Base-by-base conservation (phyloP, 2,888 invertebrate species). In the Epiblema foenella region DNA sequence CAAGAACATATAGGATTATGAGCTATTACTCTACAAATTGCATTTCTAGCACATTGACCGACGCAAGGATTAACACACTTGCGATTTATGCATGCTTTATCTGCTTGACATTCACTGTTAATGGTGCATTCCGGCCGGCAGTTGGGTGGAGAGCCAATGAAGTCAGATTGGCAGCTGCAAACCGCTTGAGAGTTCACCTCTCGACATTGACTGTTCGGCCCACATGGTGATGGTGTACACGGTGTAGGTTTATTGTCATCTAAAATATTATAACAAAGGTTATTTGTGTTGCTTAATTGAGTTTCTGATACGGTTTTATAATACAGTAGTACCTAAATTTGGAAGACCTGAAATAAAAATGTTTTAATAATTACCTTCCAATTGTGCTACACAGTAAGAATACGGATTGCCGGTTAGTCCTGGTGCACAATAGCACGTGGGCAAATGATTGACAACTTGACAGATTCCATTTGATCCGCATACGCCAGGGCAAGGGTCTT, bases 1-100 rank as follows among this genome's bases (percentile, higher is more conserved):
- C 97, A 97, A 20, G 95, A 95, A 83, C 97, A 97, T 75, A 97
- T 95, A 1, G 98, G 97, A 83, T 96, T 97, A 82, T 98, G 98
- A 79, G 96, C 96, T 74, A 96, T 95, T 24, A 97, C 97, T 85
- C 96, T 95, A 78, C 98, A 98, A 68, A 95, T 94, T 11, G 98
- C 96, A 81, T 96, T 96, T 76, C 95, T 94, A 18, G 97, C 98
- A 81, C 98, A 98, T 56, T 96, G 95, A 62, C 96, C 96, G 2
- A 94, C 94, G 78, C 97, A 98, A 11, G 97, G 97, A 88, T 97
- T 95, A 63, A 95, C 93, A 83, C 97, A 98, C 89, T 96, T 96
- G 74, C 95, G 95, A 77, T 96, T 96, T 52, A 96, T 93, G 81
- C 98, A 98, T 8, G 97, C 96, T 85, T 95, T 96, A 64, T 96